Percentiles rank a stretch among this genome's conserved stretches.
Conservation (phyloP, 2,888 invertebrate genomes). For the Prostheceraeus crozeri region DNA sequence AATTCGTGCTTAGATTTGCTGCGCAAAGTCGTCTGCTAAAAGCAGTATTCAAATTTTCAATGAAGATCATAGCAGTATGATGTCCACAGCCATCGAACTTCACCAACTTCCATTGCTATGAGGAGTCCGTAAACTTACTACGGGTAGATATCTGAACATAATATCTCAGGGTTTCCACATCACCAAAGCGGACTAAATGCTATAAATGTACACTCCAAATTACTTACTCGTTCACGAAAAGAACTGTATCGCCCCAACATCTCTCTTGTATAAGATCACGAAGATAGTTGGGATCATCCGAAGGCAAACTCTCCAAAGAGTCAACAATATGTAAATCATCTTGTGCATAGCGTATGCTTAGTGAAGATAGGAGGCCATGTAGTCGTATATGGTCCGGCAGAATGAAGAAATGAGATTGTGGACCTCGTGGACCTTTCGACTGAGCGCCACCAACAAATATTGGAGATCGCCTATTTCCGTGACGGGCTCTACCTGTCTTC, state of each 20-base stretch:
- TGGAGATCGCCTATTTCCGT: constrained; percentile 83
- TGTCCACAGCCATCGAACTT: too few relatives aligned
- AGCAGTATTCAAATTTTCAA: too few relatives aligned
- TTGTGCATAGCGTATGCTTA: constrained; percentile 75
- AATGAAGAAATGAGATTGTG: constrained; percentile 86
- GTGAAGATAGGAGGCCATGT: constrained; percentile 70
- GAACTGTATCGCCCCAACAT: constrained; percentile 89
- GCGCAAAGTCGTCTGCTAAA: too few relatives aligned
- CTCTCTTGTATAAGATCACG: constrained; percentile 71
- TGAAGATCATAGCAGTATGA: too few relatives aligned
- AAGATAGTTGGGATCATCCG: constrained; percentile 67
- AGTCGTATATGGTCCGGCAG: constrained; percentile 70
- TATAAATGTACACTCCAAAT: constrained; percentile 43
- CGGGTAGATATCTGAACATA: too few relatives aligned
- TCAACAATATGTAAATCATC: constrained; percentile 86
- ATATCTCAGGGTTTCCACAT: too few relatives aligned
- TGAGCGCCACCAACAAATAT: constrained; percentile 69
- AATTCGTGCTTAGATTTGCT: too few relatives aligned
- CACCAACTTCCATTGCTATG: too few relatives aligned
- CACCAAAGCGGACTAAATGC: constrained; percentile 12
- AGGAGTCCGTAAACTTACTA: too few relatives aligned
- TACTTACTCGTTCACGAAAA: constrained; percentile 80
- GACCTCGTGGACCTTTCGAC: constrained; percentile 81
- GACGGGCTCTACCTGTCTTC: constrained; percentile 77
- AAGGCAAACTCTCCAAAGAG: constrained; percentile 74